These are phyloP conservation scores for Champsocephalus esox DNA, from an alignment of 2,797 vertebrate genomes.

Conservation along the genomic window DNA sequence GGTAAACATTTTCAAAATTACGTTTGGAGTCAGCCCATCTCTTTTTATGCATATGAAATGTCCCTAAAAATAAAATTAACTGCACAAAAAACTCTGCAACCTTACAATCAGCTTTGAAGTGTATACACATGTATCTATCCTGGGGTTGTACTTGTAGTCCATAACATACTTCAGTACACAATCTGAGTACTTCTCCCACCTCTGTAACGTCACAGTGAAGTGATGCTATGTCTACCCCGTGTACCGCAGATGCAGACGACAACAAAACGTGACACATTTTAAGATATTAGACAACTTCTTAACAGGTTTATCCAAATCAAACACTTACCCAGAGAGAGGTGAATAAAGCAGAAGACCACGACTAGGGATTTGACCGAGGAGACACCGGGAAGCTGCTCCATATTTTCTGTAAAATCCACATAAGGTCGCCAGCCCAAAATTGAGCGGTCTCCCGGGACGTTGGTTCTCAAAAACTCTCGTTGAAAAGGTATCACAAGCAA, in stretches of 20 bases:
- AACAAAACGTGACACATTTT: slow-evolving; percentile 55
- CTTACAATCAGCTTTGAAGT: no score
- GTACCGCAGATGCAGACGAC: slow-evolving; percentile 57
- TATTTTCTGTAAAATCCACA: slow-evolving; percentile 88
- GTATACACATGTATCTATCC: no score
- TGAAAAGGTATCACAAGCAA: slow-evolving; percentile 15
- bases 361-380: slow-evolving; percentile 78
- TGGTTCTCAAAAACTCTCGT: slow-evolving; percentile 57
- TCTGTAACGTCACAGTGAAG: slow-evolving; percentile 1
- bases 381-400: slow-evolving; percentile 84
- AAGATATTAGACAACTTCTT: background rate
- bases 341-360: slow-evolving; percentile 75
- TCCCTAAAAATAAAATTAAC: no score
- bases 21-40: no score
- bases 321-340: slow-evolving; percentile 80
- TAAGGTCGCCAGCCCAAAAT: slow-evolving; percentile 84
- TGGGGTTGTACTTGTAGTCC: no score
- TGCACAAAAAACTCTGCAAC: no score
- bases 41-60: no score
- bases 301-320: background rate
- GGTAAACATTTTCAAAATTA: no score
- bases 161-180: no score
- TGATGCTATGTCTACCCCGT: slow-evolving; percentile 63
- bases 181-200: no score
- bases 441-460: slow-evolving; percentile 74